Evolutionary conservation across 2,797 vertebrate genomes (phyloP).

Genomic region (Nothura maculosa): DNA sequence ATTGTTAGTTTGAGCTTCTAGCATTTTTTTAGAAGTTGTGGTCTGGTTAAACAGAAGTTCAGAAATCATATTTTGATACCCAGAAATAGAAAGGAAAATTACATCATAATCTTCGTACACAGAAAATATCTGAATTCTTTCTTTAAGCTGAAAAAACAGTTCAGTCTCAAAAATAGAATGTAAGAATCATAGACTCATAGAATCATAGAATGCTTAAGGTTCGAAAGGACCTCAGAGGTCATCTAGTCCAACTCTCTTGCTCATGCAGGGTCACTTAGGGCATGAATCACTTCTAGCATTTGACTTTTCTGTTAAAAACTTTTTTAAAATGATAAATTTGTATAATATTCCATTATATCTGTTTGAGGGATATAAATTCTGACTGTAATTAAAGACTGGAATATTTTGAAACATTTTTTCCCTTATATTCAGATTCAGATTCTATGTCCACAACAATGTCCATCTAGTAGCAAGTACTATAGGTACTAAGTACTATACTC

Average conservation of each 20-base stretch:
- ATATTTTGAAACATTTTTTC: background rate
- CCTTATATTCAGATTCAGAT: background rate
- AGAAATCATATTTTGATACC: background rate
- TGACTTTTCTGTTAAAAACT: background rate
- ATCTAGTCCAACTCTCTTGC: too few relatives aligned
- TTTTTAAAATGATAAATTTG: background rate
- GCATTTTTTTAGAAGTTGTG: background rate
- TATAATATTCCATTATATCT: background rate
- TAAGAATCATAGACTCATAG: too few relatives aligned
- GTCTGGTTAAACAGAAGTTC: background rate
- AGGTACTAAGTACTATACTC: background rate
- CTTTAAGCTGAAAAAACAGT: background rate
- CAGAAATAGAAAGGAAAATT: background rate
- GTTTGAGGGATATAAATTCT: background rate
- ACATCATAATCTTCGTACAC: background rate
- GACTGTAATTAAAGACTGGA: background rate
- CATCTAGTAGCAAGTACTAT: background rate
- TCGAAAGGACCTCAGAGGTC: too few relatives aligned
- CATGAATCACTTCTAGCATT: background rate
- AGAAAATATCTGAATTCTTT: background rate
- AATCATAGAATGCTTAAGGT: too few relatives aligned
- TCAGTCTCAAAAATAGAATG: background rate
- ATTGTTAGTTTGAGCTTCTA: background rate
- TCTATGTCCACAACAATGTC: background rate
- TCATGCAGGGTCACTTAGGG: too few relatives aligned